Conservation (phyloP, 1,140 invertebrate species). For the Agrilus planipennis region DNA sequence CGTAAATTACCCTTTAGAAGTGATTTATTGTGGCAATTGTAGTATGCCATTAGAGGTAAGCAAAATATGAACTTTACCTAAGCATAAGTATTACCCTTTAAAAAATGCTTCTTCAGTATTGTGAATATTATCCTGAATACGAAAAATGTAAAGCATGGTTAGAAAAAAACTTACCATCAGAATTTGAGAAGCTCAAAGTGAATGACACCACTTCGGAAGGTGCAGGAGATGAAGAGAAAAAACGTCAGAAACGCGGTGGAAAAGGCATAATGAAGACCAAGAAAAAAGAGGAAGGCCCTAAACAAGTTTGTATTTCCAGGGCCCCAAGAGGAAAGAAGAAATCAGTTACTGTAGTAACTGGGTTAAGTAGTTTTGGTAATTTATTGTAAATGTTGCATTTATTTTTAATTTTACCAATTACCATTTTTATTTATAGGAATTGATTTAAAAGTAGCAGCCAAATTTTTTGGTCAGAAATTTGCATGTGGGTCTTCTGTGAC, state of each 20-base stretch:
- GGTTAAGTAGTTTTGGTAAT: slow-evolving; percentile 78
- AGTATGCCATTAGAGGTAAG: slow-evolving; percentile 79
- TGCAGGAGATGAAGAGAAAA: slow-evolving; percentile 80
- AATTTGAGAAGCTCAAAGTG: slow-evolving; percentile 80
- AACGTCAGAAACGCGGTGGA: slow-evolving; percentile 80
- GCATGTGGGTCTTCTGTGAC: slow-evolving; percentile 98
- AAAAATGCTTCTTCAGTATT: slow-evolving; percentile 55
- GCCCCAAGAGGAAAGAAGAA: slow-evolving; percentile 97
- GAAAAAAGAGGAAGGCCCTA: slow-evolving; percentile 71
- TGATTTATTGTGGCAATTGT: slow-evolving; percentile 91
- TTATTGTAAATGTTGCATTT: slow-evolving; percentile 10
- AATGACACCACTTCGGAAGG: slow-evolving; percentile 53
- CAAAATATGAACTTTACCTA: slow-evolving; percentile 4
- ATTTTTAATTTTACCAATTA: slow-evolving; percentile 6
- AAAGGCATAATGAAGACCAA: slow-evolving; percentile 81
- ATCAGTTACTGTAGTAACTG: slow-evolving; percentile 86
- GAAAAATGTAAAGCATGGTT: slow-evolving; percentile 97
- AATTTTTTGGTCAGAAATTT: slow-evolving; percentile 96
- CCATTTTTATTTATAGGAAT: slow-evolving; percentile 58
- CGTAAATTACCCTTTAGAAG: slow-evolving; percentile 70
- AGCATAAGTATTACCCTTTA: slow-evolving; percentile 8
- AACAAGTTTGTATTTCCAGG: slow-evolving; percentile 73
- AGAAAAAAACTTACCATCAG: slow-evolving; percentile 83
- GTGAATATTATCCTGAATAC: slow-evolving; percentile 95
- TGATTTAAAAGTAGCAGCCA: slow-evolving; percentile 94